Evolutionary conservation across 2,797 vertebrate species (phyloP), one percentile per base, ranked within the genome.

Genomic region (Siniperca undulata): DNA sequence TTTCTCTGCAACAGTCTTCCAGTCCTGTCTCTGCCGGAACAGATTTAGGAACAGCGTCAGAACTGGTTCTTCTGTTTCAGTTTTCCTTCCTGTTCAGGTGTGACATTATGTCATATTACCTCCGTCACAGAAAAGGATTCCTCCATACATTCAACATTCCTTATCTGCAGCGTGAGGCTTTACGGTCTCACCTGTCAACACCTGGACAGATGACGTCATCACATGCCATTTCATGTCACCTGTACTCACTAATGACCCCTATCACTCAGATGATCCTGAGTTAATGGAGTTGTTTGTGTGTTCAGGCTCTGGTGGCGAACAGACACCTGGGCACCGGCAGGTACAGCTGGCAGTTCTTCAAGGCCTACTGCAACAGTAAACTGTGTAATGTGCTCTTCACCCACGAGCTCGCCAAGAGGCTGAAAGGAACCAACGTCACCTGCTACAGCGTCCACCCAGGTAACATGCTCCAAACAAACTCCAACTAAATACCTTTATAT

Each of bases 401-500:
- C 3, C 91, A 93, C 0, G 94, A 96, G 72, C 91, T 96, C 17
- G 93, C 94, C 55, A 94, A 89, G 76, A 91, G 93, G 74, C 88
- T 95, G 74, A 85, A 76, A 13, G 94, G 95, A 12, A 87, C 88
- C 48, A 74, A 72, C 1, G 91, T 96, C 75, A 94, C 93, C 72
- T 94, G 95, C 77, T 96, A 94, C 93, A 94, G 93, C 61, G 88
- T 96, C 52, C 95, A 96, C 70, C 95, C 96, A 84, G 95, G 88
- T 91, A 48, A 62, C 27, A 17, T 3, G 0, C 24, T 10, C 16
- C 50, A n/a, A 13, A 52, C 61, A 22, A 22, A n/a, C 40, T 11
- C 22, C 30, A 0, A 9, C 24, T 6, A 30, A 17, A 16, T 30
- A 16, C n/a, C 5, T 56, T 14, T 7, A 50, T 50, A 9, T 20